These are phyloP conservation scores for Malurus leucopterus DNA, from an alignment of 2,797 vertebrate genomes.

Conservation along the genomic window DNA sequence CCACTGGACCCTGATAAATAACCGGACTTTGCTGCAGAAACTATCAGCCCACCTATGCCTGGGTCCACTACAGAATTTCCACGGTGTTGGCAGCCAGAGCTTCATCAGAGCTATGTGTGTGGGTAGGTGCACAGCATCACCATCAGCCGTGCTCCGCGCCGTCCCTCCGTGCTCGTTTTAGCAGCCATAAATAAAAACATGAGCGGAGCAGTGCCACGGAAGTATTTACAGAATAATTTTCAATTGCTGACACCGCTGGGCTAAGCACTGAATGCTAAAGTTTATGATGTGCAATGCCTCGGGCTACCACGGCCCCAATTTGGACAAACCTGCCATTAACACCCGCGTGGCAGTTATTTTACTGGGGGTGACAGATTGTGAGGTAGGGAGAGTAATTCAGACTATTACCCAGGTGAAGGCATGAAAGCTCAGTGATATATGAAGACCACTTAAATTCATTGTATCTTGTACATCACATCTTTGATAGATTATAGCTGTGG, in stretches of 20 bases:
- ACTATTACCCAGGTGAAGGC: slow-evolving; percentile 89
- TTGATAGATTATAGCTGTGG: slow-evolving; percentile 95
- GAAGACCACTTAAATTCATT: slow-evolving; percentile 89
- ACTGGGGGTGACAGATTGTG: slow-evolving; percentile 85
- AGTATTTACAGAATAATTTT: slow-evolving; percentile 70
- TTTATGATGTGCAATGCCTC: slow-evolving; percentile 77
- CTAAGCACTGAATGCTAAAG: slow-evolving; percentile 68
- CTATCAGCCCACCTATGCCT: neutral
- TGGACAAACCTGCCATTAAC: slow-evolving; percentile 82
- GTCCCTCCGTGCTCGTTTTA: slow-evolving; percentile 32
- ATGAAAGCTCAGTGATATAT: slow-evolving; percentile 86
- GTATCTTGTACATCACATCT: slow-evolving; percentile 91
- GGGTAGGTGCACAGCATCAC: neutral
- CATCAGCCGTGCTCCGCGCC: neutral
- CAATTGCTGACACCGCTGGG: slow-evolving; percentile 22
- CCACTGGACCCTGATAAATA: neutral
- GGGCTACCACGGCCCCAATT: slow-evolving; percentile 69
- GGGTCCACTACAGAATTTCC: neutral
- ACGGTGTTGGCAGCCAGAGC: neutral
- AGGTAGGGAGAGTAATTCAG: slow-evolving; percentile 86
- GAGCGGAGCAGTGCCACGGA: slow-evolving; percentile 26
- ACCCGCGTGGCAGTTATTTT: slow-evolving; percentile 78
- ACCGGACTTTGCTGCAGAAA: neutral
- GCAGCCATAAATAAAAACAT: slow-evolving; percentile 70
- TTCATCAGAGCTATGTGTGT: neutral